Base-by-base conservation (phyloP, 35 echinoderm and acorn worm genomes). In the Heliocidaris tuberculata region DNA sequence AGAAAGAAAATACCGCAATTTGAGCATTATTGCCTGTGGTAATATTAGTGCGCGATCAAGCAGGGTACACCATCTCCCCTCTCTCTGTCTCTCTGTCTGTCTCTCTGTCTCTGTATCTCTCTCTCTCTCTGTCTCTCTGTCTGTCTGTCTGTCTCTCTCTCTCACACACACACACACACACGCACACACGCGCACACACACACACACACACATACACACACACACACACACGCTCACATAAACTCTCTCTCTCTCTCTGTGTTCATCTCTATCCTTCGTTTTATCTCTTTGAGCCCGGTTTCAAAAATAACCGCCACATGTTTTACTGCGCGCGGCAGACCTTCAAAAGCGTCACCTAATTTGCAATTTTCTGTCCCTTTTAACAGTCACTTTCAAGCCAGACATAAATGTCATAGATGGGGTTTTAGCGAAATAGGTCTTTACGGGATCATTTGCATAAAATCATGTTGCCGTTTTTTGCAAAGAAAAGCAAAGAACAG, bases 331-430 rank as follows among this genome's bases (percentile, higher is more conserved):
- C 87, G 31, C 87, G 47, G 31, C 31, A 48, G 7, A 6, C 31
- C 86, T 88, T 88, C 86, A 32, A 89, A 89, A n/a, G 87, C 47
- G 87, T 89, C 12, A 89, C 47, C 31, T 89, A 4, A 89, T 89
- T 89, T 47, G 29, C 7, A 89, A 89, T 27, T 5, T 89, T 13
- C n/a, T 1, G 30, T 88, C n/a, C 86, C 47, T 35, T 88, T 70
- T 52, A 52, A 52, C 50, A 10, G 6, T 52, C 50, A 52, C 13
- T 78, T 78, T 78, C 19, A 71, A 19, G 24, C 19, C 65, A 27
- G 27, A 6, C 65, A 78, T n/a, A 78, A 78, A 7, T 27, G 65
- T n/a, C 21, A 78, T n/a, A 27, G 27, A 78, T 78, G 16, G 24
- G 2, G 21, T 56, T 15, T 19, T 19, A 27, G 65, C 21, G 65